Evolutionary conservation across 2,113 vertebrate genomes (phyloP), one percentile per base, ranked within the genome.

Genomic region (Malurus alboscapulatus): DNA sequence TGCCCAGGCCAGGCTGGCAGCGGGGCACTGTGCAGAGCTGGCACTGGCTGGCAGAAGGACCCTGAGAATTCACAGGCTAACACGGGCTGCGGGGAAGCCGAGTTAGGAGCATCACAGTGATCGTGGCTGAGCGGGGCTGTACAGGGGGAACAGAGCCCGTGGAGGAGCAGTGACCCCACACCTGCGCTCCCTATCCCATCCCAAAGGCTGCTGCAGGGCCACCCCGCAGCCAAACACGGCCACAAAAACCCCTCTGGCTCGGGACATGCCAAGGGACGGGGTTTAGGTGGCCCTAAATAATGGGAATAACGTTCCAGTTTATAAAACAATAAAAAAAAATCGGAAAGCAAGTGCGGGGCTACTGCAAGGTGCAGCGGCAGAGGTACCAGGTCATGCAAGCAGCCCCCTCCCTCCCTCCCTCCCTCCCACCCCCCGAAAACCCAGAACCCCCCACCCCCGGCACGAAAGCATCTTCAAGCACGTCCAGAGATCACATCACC

Each of bases 41-140:
- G 91, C 71, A 92, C 85, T 87, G 92, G 93, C 92, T 90, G 81
- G 94, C 90, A 92, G 96, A 96, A 93, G 96, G 96, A 96, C 96
- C 96, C 96, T 96, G 96, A 96, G 96, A 95, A 95, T 61, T 91
- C 68, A 73, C 17, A 78, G 84, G 92, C 94, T 93, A 95, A 89
- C 95, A 75, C 89, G 68, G 96, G 67, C 92, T 90, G 86, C 36
- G 59, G 94, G 90, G 92, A 92, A 79, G 66, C 94, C 87, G 90
- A 88, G 93, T 86, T 87, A 83, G 93, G 95, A 88, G 94, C 92
- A 88, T 96, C 96, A 96, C 96, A 96, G 96, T 95, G 95, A 93
- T 84, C 80, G 84, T 82, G 95, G 96, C 45, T 91, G 95, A 74
- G 65, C 17, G 10, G 77, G 77, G 76, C 92, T 54, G 96, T 42